phyloP scores from a whole-genome alignment of 53 echinoderm and acorn worm species.

The Glandiceps talaboti region DNA sequence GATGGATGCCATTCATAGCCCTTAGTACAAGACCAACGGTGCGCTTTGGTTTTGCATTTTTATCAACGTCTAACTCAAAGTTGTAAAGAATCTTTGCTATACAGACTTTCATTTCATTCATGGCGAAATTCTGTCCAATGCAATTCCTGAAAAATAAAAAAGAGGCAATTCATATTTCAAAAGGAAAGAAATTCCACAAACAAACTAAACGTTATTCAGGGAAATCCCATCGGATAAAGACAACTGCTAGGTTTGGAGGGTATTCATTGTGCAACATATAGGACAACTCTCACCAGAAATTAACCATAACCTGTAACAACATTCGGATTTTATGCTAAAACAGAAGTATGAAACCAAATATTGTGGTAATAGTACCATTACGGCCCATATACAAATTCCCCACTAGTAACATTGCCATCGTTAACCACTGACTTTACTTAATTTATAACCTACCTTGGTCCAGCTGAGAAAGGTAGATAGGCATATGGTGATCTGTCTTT shows the following conservation, averaged over 20 bases:
- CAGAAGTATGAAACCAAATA: too few species aligned
- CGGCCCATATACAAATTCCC: too few species aligned
- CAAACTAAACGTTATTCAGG: too few species aligned
- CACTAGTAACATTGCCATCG: too few species aligned
- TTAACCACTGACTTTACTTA: neutral
- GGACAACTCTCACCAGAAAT: too few species aligned
- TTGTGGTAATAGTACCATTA: too few species aligned
- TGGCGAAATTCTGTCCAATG: slow-evolving; percentile 33
- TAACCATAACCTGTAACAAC: too few species aligned
- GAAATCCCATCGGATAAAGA: too few species aligned
- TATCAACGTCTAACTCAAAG: slow-evolving; percentile 21
- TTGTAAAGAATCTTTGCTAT: slow-evolving; percentile 24
- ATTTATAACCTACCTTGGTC: slow-evolving; percentile 20
- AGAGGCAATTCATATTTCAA: neutral
- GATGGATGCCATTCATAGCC: slow-evolving; percentile 20
- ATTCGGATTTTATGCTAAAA: too few species aligned
- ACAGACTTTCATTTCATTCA: slow-evolving; percentile 36
- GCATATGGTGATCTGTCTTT: slow-evolving; percentile 26
- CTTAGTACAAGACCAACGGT: slow-evolving; percentile 18
- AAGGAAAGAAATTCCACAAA: too few species aligned
- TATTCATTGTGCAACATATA: too few species aligned
- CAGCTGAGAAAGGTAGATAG: slow-evolving; percentile 36
- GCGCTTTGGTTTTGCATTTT: slow-evolving; percentile 6
- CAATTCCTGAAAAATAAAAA: slow-evolving; percentile 15
- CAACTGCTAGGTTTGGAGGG: too few species aligned